phyloP scores from a whole-genome alignment of 2,797 vertebrate genomes.

The Otolemur crassicaudatus region DNA sequence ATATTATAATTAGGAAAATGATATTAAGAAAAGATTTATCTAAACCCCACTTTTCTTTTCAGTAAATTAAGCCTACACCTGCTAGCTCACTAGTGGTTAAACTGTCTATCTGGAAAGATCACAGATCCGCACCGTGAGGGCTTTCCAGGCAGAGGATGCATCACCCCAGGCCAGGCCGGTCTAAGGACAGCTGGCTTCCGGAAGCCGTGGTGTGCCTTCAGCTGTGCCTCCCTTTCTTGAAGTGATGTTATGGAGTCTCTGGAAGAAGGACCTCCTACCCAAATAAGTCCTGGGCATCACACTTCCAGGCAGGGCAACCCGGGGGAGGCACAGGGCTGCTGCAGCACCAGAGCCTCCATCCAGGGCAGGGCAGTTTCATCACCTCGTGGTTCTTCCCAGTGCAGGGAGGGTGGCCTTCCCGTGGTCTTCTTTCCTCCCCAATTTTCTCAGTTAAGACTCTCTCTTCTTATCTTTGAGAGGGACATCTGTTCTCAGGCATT shows the following conservation, averaged over 20 bases:
- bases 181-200: neutral
- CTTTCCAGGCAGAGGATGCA: neutral
- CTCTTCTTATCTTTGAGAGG: neutral
- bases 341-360: too few species aligned
- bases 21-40: neutral
- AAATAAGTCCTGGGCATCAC: too few species aligned
- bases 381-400: neutral
- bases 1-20: neutral
- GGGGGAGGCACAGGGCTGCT: rapidly evolving
- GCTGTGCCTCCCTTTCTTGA: neutral
- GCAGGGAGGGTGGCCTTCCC: neutral
- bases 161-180: neutral
- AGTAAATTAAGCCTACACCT: neutral
- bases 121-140: neutral
- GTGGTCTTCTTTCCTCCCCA: rapidly evolving
- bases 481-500: neutral
- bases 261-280: neutral
- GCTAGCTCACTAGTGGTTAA: neutral
- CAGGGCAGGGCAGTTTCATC: rapidly evolving
- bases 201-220: neutral
- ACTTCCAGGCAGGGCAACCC: neutral
- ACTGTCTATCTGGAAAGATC: neutral
- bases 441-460: neutral
- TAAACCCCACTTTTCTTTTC: neutral
- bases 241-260: neutral